Percentiles rank a stretch among this genome's conserved stretches.
Conservation (phyloP, 2,113 vertebrate genomes). For the Urocolius indicus region DNA sequence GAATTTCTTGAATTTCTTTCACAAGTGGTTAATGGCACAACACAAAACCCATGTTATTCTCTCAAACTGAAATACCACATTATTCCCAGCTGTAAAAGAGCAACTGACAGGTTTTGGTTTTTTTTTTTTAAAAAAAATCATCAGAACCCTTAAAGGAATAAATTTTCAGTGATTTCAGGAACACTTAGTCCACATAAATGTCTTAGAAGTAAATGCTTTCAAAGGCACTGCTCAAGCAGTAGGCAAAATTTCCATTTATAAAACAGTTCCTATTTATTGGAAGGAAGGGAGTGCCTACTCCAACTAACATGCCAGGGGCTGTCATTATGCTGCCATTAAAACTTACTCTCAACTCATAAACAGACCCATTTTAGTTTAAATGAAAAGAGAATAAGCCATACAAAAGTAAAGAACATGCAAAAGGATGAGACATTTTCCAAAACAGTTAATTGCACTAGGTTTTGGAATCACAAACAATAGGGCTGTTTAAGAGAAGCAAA, state of each 20-base stretch:
- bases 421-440: background rate
- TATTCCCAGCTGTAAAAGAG: background rate
- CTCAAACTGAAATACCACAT: background rate
- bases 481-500: background rate
- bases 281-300: constrained; percentile 33
- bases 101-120: no score
- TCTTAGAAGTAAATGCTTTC: constrained; percentile 3
- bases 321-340: background rate
- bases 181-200: background rate
- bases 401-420: background rate
- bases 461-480: background rate
- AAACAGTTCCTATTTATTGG: constrained; percentile 20
- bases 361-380: constrained; percentile 28
- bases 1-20: background rate
- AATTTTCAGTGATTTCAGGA: background rate
- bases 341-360: constrained; percentile 15
- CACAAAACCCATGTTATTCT: background rate
- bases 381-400: background rate
- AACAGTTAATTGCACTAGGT: background rate
- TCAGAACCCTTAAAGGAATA: background rate
- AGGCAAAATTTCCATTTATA: constrained; percentile 33
- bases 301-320: background rate
- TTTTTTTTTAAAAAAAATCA: background rate
- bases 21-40: background rate
- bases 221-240: constrained; percentile 2